Evolutionary conservation across 37 sponge, comb jelly and placozoan genomes (phyloP).

Genomic region (Tethya wilhelma): DNA sequence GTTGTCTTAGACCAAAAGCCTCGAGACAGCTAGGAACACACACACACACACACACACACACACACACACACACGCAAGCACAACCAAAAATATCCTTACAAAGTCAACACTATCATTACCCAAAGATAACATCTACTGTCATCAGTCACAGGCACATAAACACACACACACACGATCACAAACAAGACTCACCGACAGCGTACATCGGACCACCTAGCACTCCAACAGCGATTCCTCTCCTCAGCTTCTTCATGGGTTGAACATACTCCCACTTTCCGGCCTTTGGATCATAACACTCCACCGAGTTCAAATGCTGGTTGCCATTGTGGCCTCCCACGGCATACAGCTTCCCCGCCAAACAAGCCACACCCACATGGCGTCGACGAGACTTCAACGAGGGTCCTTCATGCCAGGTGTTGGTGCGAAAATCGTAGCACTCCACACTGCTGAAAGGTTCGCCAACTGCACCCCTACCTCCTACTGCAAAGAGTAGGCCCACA

Average conservation of each 20-base stretch:
- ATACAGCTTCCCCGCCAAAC: conserved; percentile 73
- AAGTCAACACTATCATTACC: no score
- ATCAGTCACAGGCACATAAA: not conserved
- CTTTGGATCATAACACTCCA: conserved; percentile 85
- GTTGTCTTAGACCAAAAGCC: no score
- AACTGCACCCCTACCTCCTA: conserved; percentile 90
- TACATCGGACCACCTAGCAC: conserved; percentile 86
- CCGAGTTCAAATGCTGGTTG: conserved; percentile 83
- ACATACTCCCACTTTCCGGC: conserved; percentile 75
- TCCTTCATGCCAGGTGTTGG: conserved; percentile 87
- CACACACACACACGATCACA: not conserved
- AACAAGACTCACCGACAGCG: conserved; percentile 85
- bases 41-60: no score
- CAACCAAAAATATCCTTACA: no score
- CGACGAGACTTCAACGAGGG: conserved; percentile 73
- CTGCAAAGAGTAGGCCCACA: conserved; percentile 84
- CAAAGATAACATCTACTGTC: no score
- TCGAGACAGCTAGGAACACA: no score
- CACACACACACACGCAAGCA: no score
- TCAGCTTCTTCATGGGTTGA: conserved; percentile 72
- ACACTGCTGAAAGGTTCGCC: conserved; percentile 89
- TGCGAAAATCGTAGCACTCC: conserved; percentile 88
- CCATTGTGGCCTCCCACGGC: conserved; percentile 95
- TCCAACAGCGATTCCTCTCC: conserved; percentile 92
- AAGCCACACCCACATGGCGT: conserved; percentile 94